Conservation (phyloP, 2,888 invertebrate genomes). For the Strigamia maritima region DNA sequence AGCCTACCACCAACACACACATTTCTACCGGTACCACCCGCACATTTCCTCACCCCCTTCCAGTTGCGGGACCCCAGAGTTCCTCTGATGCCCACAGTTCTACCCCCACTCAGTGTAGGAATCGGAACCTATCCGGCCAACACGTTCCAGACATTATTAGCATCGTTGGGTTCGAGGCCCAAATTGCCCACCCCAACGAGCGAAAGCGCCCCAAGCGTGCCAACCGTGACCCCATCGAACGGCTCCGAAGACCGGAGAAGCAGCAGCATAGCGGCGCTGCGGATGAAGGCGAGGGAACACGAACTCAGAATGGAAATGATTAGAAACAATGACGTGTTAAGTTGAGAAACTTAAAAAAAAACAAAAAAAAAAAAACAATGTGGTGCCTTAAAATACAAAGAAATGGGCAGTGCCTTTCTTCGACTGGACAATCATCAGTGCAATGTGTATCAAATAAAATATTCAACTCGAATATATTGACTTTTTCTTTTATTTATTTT, state of each 20-base stretch:
- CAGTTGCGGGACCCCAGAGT: constrained; percentile 29
- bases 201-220: constrained; percentile 37
- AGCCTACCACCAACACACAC: constrained; percentile 37
- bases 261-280: constrained; percentile 80
- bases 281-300: constrained; percentile 85
- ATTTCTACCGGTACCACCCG: not conserved
- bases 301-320: constrained; percentile 79
- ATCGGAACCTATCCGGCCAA: constrained; percentile 37
- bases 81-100: not conserved
- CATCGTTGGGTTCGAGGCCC: not conserved
- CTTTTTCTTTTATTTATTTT: not conserved
- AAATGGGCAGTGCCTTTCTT: not conserved
- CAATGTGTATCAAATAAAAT: not conserved
- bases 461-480: too few species aligned
- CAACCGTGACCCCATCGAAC: not conserved
- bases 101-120: constrained; percentile 35
- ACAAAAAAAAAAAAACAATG: too few species aligned
- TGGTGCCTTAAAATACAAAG: not conserved
- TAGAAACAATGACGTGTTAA: constrained; percentile 54
- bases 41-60: not conserved
- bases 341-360: constrained; percentile 31
- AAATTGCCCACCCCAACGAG: not conserved
- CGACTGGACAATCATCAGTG: not conserved
- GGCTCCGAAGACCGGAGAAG: constrained; percentile 75
- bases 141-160: constrained; percentile 4